These are phyloP conservation scores for Sebastes reedi DNA, from an alignment of 2,797 vertebrate genomes.

Conservation along the genomic window DNA sequence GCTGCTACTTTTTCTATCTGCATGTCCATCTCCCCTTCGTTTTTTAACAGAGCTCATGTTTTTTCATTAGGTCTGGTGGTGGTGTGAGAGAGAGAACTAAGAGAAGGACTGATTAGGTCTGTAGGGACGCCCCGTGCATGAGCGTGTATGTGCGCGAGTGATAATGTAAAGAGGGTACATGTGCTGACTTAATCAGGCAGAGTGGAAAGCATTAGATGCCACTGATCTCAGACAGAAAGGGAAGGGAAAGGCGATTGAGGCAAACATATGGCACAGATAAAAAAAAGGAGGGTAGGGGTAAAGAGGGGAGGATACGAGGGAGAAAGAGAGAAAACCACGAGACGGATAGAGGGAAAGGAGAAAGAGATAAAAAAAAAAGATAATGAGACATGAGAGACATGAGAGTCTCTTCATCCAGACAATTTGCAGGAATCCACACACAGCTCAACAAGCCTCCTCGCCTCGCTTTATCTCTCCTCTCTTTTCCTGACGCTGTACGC, in stretches of 20 bases:
- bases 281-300: neutral
- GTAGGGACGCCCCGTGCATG: constrained; percentile 33
- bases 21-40: constrained; percentile 31
- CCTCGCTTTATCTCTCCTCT: constrained; percentile 9
- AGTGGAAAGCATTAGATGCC: constrained; percentile 65
- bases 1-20: neutral
- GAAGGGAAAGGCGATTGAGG: constrained; percentile 9
- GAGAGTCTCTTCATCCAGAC: constrained; percentile 62
- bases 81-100: constrained; percentile 36
- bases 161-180: constrained; percentile 67
- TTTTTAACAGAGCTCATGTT: constrained; percentile 62
- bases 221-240: constrained; percentile 57
- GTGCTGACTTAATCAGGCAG: constrained; percentile 75
- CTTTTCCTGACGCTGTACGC: neutral
- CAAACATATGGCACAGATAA: constrained; percentile 3
- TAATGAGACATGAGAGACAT: constrained; percentile 50
- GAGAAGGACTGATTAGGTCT: constrained; percentile 66
- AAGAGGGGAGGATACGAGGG: neutral
- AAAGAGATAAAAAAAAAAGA: constrained; percentile 8
- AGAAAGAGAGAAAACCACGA: neutral
- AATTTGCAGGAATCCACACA: constrained; percentile 61
- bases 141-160: constrained; percentile 29
- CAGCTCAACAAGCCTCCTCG: constrained; percentile 21
- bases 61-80: constrained; percentile 65
- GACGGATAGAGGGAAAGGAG: neutral